These are phyloP conservation scores for Smittia aterrima DNA, from an alignment of 2,888 invertebrate species.

Conservation along the genomic window DNA sequence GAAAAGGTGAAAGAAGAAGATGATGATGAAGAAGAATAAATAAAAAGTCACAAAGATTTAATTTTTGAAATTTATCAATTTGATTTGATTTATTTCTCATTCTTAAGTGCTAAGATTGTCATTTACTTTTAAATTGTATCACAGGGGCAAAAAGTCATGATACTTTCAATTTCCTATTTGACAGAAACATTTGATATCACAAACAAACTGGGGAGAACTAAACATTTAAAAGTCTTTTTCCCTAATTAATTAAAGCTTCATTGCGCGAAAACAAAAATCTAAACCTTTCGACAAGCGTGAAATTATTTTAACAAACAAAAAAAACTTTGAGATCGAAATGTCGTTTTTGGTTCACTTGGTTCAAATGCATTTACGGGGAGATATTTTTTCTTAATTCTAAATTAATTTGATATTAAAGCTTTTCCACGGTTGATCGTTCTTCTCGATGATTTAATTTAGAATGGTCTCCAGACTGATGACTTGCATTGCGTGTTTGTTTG, in stretches of 20 bases:
- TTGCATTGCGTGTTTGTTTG: neutral
- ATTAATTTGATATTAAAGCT: slow-evolving; percentile 35
- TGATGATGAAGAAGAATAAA: slow-evolving; percentile 6
- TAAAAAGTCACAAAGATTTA: slow-evolving; percentile 31
- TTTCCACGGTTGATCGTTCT: neutral
- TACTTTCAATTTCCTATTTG: neutral
- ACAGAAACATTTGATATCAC: slow-evolving; percentile 28
- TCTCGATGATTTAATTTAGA: slow-evolving; percentile 19
- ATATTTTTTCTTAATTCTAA: slow-evolving; percentile 22
- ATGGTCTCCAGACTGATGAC: slow-evolving; percentile 39
- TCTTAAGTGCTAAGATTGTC: slow-evolving; percentile 15
- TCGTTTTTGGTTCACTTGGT: slow-evolving; percentile 41
- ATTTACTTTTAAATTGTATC: slow-evolving; percentile 10
- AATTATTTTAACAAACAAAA: neutral
- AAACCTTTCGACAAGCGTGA: neutral
- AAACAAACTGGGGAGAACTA: slow-evolving; percentile 18
- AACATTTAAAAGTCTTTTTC: slow-evolving; percentile 17
- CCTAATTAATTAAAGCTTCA: slow-evolving; percentile 34
- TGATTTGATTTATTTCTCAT: slow-evolving; percentile 36
- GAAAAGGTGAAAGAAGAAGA: neutral
- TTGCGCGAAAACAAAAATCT: slow-evolving; percentile 33
- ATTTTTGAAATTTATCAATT: slow-evolving; percentile 33
- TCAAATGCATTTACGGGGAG: slow-evolving; percentile 25
- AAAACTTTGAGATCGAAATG: slow-evolving; percentile 35
- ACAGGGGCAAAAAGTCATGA: slow-evolving; percentile 17